phyloP scores from a whole-genome alignment of 2,797 vertebrate genomes.

The Pelochelys cantorii region DNA sequence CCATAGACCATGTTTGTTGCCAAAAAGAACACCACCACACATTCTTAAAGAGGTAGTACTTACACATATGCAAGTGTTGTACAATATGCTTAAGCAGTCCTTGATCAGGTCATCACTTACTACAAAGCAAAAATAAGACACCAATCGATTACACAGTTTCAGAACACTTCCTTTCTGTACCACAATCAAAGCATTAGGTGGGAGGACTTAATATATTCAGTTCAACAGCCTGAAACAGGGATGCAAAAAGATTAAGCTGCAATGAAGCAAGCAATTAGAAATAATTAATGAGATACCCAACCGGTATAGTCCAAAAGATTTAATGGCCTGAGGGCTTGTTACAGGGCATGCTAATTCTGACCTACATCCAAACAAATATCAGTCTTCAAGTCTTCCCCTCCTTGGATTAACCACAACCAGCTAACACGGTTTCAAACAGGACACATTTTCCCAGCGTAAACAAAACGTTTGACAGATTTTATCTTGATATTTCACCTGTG shows the following conservation, averaged over 20 bases:
- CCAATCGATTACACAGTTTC: not conserved
- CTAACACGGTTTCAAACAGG: not conserved
- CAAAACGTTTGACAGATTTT: not conserved
- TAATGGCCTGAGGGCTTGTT: not conserved
- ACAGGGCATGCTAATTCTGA: not conserved
- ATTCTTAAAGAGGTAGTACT: conserved; percentile 74
- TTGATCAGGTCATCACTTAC: conserved; percentile 98
- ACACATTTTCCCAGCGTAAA: not conserved
- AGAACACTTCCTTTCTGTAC: not conserved
- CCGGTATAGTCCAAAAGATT: not conserved
- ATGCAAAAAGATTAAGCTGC: not conserved
- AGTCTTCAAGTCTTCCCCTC: not conserved
- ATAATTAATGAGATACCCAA: not conserved
- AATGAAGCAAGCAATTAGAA: not conserved
- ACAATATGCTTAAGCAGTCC: conserved; percentile 97
- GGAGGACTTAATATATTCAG: not conserved
- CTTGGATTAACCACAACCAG: not conserved
- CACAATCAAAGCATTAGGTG: not conserved
- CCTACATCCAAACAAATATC: not conserved
- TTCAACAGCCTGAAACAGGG: not conserved
- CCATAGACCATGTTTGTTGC: not conserved
- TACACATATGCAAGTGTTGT: conserved; percentile 99
- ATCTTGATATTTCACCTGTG: not conserved
- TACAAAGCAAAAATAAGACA: conserved; percentile 78
- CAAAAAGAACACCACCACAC: not conserved